Percentiles rank a stretch among this genome's conserved stretches.
phyloP scores from a whole-genome alignment of 2,888 invertebrate species.

The Phyllotreta striolata region DNA sequence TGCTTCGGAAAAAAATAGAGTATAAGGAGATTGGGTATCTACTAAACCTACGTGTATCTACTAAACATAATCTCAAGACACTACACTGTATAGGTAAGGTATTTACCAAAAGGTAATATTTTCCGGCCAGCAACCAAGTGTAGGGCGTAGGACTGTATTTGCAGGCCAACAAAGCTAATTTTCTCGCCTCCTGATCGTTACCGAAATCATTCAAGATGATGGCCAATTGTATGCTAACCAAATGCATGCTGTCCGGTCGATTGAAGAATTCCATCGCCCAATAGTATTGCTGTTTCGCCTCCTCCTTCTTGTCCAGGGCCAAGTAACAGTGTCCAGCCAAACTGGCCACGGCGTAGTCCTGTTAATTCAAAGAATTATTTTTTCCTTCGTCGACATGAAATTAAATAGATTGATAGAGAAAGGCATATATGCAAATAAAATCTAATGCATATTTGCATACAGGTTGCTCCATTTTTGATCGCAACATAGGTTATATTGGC shows the following conservation, averaged over 20 bases:
- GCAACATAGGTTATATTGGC: too few species aligned
- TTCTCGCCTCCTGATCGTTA: conserved; percentile 53
- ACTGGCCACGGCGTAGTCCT: conserved; percentile 53
- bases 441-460: too few species aligned
- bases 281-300: conserved; percentile 53
- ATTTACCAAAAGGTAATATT: conserved; percentile 48
- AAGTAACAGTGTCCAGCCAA: conserved; percentile 55
- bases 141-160: conserved; percentile 56
- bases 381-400: too few species aligned
- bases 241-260: conserved; percentile 54
- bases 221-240: conserved; percentile 54
- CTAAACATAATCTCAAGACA: conserved; percentile 14
- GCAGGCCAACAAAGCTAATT: conserved; percentile 54
- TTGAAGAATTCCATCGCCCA: conserved; percentile 52
- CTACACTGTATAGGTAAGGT: conserved; percentile 1
- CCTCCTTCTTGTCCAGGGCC: conserved; percentile 45
- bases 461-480: too few species aligned
- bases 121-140: conserved; percentile 55
- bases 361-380: conserved; percentile 31
- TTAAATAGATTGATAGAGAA: too few species aligned
- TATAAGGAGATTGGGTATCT: too few species aligned
- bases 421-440: too few species aligned
- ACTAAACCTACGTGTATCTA: too few species aligned
- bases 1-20: conserved; percentile 45
- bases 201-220: conserved; percentile 48